Conservation (phyloP, 2,113 vertebrate genomes). For the Recurvirostra avosetta region DNA sequence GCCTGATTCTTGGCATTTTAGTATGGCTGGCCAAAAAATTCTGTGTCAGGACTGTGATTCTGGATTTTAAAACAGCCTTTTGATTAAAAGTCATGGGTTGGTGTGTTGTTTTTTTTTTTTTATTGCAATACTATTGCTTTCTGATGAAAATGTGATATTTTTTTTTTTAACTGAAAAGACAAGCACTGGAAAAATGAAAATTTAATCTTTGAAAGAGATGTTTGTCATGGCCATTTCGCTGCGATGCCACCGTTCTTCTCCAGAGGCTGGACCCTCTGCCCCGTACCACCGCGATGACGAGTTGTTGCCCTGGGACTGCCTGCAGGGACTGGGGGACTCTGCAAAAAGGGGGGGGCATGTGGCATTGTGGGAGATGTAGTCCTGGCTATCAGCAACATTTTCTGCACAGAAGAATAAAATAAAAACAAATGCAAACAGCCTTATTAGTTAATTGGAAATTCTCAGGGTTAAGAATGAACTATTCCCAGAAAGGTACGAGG, state of each 20-base stretch:
- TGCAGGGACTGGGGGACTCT: background rate
- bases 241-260: background rate
- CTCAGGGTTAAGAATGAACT: background rate
- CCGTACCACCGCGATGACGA: accelerated
- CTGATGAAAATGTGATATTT: background rate
- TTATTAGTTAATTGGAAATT: background rate
- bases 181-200: background rate
- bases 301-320: background rate
- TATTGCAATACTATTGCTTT: background rate
- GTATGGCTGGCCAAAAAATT: background rate
- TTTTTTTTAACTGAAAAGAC: background rate
- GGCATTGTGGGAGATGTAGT: background rate
- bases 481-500: background rate
- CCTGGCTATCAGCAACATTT: background rate
- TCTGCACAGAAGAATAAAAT: background rate
- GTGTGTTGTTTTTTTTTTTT: background rate
- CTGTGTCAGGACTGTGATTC: background rate
- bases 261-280: background rate
- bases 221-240: background rate
- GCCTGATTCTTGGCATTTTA: background rate
- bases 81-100: background rate
- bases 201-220: background rate
- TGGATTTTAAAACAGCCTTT: background rate
- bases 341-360: background rate
- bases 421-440: background rate